A percentile compares a stretch with the other conserved stretches of the same genome.
phyloP scores from a whole-genome alignment of 2,797 vertebrate species.

The Spheniscus humboldti region DNA sequence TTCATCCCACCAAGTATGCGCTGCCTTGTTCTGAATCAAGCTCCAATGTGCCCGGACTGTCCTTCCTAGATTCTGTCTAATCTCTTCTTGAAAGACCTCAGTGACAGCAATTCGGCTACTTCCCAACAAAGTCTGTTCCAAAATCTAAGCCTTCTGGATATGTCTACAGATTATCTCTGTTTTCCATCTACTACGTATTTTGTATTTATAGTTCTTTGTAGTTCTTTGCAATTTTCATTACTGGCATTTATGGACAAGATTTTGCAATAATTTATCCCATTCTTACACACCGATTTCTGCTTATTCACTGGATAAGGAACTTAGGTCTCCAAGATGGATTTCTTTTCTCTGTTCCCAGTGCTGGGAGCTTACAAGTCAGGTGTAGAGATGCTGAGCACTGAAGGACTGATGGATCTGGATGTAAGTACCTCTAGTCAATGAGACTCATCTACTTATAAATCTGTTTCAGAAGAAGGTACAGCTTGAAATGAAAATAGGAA shows the following conservation, averaged over 20 bases:
- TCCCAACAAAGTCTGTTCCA: neutral
- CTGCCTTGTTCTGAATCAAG: neutral
- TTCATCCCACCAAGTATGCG: neutral
- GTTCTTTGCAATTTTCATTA: neutral
- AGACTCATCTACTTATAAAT: neutral
- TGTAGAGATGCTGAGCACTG: neutral
- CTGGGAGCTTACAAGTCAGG: neutral
- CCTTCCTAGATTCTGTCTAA: neutral
- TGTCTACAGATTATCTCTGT: neutral
- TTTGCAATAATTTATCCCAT: neutral
- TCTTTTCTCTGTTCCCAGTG: neutral
- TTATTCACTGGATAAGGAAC: neutral
- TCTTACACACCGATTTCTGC: neutral
- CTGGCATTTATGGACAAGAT: neutral
- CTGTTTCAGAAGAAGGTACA: neutral
- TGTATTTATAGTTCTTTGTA: neutral
- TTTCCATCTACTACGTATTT: neutral
- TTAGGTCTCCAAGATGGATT: neutral
- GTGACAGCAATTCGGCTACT: neutral
- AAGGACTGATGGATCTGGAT: neutral
- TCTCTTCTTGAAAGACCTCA: neutral
- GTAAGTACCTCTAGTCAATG: neutral
- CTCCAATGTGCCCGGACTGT: neutral
- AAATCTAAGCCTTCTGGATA: constrained; percentile 7
- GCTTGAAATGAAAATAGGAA: neutral